These are phyloP conservation scores for Drosophila setifemur DNA, from an alignment of 1,140 invertebrate species.

Conservation along the genomic window DNA sequence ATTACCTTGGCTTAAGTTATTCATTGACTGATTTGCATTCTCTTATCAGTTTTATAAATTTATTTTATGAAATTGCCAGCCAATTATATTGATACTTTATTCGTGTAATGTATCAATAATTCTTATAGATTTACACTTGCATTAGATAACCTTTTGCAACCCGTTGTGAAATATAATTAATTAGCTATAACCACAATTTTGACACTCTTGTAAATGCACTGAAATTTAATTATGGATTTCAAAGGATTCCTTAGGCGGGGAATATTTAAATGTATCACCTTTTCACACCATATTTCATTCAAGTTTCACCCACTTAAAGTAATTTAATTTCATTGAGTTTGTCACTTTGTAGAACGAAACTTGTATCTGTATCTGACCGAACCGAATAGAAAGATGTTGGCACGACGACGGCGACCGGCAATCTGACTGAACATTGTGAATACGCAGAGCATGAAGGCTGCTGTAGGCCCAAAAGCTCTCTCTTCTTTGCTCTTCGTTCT, in stretches of 20 bases:
- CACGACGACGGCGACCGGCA: slow-evolving; percentile 3
- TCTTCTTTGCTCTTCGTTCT: neutral
- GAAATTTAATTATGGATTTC: neutral
- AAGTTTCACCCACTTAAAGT: neutral
- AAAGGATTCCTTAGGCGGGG: too few relatives aligned
- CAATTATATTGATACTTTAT: neutral
- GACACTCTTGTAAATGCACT: neutral
- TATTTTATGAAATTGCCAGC: neutral
- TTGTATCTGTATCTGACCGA: neutral
- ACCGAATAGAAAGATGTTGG: slow-evolving; percentile 1
- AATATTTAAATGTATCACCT: neutral
- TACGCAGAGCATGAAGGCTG: slow-evolving; percentile 8
- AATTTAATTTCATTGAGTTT: neutral
- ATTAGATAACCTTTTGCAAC: neutral
- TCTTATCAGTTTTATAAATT: neutral
- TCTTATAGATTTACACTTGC: neutral
- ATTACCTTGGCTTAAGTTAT: neutral
- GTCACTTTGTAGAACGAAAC: neutral
- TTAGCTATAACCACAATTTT: neutral
- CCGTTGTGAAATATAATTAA: neutral
- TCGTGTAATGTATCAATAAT: neutral
- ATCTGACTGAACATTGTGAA: slow-evolving; percentile 1
- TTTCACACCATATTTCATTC: neutral
- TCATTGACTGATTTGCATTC: slow-evolving; percentile 1
- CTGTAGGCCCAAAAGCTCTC: slow-evolving; percentile 6